phyloP scores from a whole-genome alignment of 2,797 vertebrate genomes.

The Pseudopleuronectes americanus region DNA sequence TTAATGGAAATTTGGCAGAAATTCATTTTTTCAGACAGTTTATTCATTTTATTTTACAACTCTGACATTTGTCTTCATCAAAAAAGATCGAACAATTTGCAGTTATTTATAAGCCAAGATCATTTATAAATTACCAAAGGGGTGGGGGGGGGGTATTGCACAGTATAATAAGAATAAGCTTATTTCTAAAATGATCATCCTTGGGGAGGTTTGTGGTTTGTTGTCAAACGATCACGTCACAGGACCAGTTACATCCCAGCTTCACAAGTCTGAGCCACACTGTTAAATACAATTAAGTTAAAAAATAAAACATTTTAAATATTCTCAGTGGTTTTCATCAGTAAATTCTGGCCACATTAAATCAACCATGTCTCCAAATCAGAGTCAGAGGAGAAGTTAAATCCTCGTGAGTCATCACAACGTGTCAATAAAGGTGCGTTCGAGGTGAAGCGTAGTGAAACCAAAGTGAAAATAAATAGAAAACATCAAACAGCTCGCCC shows the following conservation, averaged over 20 bases:
- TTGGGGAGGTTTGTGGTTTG: not conserved
- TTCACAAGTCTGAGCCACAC: conserved; percentile 6
- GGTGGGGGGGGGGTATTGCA: not conserved
- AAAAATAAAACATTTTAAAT: conserved; percentile 26
- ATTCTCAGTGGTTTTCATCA: not conserved
- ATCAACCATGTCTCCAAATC: not conserved
- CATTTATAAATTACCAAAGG: not conserved
- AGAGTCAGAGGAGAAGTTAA: not conserved
- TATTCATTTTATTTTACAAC: conserved; percentile 32
- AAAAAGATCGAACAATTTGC: conserved; percentile 10
- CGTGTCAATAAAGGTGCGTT: conserved; percentile 35
- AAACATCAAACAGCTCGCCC: conserved; percentile 4
- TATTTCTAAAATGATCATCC: not conserved
- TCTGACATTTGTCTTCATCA: conserved; percentile 6
- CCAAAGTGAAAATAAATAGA: conserved; percentile 56
- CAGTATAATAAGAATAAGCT: not conserved
- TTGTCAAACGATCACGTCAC: no score
- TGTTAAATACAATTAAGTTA: conserved; percentile 11
- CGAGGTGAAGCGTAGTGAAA: conserved; percentile 33
- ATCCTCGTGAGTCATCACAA: conserved; percentile 10
- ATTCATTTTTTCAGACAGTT: conserved; percentile 1
- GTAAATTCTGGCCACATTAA: not conserved
- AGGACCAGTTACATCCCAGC: conserved; percentile 14
- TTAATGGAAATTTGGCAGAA: conserved; percentile 26
- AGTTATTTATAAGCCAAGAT: not conserved